Evolutionary conservation across 2,113 vertebrate genomes (phyloP).

Genomic region (Dasyprocta punctata): DNA sequence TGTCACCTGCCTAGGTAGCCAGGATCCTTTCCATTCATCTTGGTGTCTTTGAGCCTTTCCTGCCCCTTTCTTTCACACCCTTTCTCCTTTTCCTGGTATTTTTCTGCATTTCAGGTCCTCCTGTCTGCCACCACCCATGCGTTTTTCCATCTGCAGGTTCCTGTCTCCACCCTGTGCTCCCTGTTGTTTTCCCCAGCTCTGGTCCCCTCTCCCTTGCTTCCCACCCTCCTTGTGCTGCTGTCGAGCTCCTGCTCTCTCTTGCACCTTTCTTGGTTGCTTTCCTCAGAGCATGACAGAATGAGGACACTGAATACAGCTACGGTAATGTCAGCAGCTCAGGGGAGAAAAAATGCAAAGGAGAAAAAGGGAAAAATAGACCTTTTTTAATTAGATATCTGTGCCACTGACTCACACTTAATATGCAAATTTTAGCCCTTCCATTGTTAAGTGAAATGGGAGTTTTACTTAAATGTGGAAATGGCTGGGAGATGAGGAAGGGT

Average conservation of each 20-base stretch:
- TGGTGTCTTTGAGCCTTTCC: background rate
- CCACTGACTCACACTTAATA: conserved; percentile 81
- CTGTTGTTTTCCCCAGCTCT: too few relatives aligned
- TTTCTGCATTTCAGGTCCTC: background rate
- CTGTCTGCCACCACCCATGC: too few relatives aligned
- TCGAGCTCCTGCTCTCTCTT: background rate
- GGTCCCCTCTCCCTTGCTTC: accelerated
- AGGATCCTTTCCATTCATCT: background rate
- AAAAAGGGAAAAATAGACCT: conserved; percentile 18
- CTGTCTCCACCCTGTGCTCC: background rate
- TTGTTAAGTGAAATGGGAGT: conserved; percentile 80
- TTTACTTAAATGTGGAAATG: conserved; percentile 82
- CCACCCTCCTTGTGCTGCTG: background rate
- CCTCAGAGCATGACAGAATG: conserved; percentile 84
- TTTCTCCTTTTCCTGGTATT: background rate
- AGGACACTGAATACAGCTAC: conserved; percentile 80
- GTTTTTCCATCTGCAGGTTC: background rate
- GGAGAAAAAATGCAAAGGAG: conserved; percentile 67
- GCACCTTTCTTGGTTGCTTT: conserved; percentile 49
- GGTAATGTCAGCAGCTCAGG: conserved; percentile 80
- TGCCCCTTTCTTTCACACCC: background rate
- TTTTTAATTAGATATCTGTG: conserved; percentile 83
- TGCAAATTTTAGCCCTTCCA: conserved; percentile 79
- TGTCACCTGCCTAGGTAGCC: background rate
- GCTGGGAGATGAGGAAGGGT: conserved; percentile 68